A percentile compares a stretch with the other conserved stretches of the same genome.
These are phyloP conservation scores for Drosophila takahashii DNA, from an alignment of 1,140 invertebrate species.

Conservation along the genomic window DNA sequence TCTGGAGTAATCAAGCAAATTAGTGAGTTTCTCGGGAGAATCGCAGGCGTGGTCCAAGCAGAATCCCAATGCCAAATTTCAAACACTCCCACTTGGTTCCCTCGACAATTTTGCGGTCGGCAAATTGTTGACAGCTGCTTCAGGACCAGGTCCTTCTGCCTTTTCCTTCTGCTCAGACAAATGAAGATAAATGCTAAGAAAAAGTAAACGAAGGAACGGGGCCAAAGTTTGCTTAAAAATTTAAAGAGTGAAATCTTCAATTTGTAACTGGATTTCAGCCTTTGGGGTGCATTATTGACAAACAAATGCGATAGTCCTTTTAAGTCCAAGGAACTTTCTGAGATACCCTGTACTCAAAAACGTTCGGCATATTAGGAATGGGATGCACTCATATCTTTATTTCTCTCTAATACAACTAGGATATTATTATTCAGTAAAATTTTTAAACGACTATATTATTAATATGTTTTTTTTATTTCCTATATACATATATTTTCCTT, in stretches of 20 bases:
- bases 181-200: conserved; percentile 73
- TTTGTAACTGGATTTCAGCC: conserved; percentile 9
- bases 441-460: no score
- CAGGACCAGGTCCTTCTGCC: conserved; percentile 12
- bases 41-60: conserved; percentile 17
- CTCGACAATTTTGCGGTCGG: conserved; percentile 69
- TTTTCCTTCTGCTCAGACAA: conserved; percentile 45
- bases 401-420: neutral
- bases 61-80: conserved; percentile 49
- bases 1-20: conserved; percentile 81
- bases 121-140: conserved; percentile 78
- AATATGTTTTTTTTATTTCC: neutral
- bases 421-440: neutral
- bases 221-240: conserved; percentile 36
- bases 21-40: conserved; percentile 57
- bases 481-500: neutral
- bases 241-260: conserved; percentile 35
- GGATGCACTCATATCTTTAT: neutral
- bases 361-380: neutral
- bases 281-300: conserved; percentile 19
- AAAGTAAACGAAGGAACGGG: conserved; percentile 2
- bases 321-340: neutral
- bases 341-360: neutral
- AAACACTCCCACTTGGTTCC: conserved; percentile 51
- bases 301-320: neutral